Conservation (phyloP, 92 coral and sea anemone genomes). For the Ricordea florida region DNA sequence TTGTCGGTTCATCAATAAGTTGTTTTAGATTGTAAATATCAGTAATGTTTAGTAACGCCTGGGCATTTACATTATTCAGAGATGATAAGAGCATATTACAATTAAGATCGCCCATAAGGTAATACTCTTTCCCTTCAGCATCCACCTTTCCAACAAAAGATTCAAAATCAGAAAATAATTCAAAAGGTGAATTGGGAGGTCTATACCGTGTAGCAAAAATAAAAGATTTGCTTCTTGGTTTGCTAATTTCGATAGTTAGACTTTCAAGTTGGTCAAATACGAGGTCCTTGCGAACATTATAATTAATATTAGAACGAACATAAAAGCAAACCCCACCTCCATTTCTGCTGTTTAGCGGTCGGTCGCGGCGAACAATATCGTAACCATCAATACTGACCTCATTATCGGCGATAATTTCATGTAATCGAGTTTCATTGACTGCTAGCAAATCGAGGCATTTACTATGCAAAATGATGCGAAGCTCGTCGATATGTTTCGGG, state of each 20-base stretch:
- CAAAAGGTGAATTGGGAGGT: neutral
- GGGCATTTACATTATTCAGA: too few species aligned
- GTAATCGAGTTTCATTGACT: too few species aligned
- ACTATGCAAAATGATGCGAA: too few species aligned
- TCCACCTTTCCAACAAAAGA: slow-evolving; percentile 2
- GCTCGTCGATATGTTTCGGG: too few species aligned
- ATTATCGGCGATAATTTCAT: too few species aligned
- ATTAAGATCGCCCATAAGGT: too few species aligned
- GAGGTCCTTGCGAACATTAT: neutral
- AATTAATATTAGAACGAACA: neutral
- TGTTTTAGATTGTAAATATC: too few species aligned
- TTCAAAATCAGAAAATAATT: neutral
- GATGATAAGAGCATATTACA: too few species aligned
- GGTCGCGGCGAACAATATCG: neutral
- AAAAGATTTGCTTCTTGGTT: neutral
- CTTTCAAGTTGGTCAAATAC: slow-evolving; percentile 9
- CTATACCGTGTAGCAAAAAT: neutral
- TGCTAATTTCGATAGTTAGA: slow-evolving; percentile 1
- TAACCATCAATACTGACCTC: slow-evolving; percentile 1
- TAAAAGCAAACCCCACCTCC: neutral
- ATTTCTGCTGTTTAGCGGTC: neutral
- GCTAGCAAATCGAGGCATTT: too few species aligned
- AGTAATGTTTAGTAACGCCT: too few species aligned
- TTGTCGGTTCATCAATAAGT: neutral
- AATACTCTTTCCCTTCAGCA: slow-evolving; percentile 1